phyloP scores from a whole-genome alignment of 1,140 invertebrate genomes.

The Apolygus lucorum region DNA sequence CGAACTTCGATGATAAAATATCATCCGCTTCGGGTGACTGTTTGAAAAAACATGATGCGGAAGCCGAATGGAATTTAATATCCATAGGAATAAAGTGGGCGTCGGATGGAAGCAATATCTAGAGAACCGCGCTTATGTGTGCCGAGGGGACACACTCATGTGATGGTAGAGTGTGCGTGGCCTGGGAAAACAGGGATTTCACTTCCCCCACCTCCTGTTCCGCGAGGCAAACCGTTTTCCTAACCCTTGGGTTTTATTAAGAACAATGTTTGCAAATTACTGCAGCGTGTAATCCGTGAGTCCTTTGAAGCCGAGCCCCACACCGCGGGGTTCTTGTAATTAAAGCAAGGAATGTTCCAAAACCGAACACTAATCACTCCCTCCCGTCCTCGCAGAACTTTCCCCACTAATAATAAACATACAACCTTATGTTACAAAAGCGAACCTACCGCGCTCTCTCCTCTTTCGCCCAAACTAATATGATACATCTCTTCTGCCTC shows the following conservation, averaged over 20 bases:
- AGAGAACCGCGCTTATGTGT: background rate
- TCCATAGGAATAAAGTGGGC: background rate
- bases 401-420: constrained; percentile 14
- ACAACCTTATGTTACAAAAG: constrained; percentile 15
- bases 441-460: background rate
- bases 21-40: background rate
- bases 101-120: background rate
- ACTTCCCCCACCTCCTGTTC: background rate
- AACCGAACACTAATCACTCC: constrained; percentile 13
- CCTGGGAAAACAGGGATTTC: background rate
- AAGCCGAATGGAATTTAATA: constrained; percentile 7
- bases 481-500: background rate
- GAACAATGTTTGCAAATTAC: constrained; percentile 16
- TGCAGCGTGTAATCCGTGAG: constrained; percentile 14
- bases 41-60: constrained; percentile 3
- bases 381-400: background rate
- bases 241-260: constrained; percentile 1
- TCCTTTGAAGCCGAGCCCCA: background rate
- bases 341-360: constrained; percentile 15
- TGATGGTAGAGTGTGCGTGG: background rate
- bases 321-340: constrained; percentile 14
- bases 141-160: background rate
- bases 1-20: background rate
- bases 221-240: no score
- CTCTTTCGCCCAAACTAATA: background rate